Conservation (phyloP, 2,888 invertebrate genomes). For the Asteroscopus sphinx region DNA sequence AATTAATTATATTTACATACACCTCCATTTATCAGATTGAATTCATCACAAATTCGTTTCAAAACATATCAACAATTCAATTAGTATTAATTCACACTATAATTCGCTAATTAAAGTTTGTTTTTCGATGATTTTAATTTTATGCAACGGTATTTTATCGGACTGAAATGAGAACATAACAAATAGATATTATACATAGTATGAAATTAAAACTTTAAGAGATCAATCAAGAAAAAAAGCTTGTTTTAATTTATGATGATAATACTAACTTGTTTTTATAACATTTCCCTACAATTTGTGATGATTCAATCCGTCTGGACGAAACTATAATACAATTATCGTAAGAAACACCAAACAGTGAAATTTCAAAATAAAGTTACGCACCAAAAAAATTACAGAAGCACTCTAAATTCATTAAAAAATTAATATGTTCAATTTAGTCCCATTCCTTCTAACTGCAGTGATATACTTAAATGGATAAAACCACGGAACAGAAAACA, state of each 20-base stretch:
- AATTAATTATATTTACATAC: conserved; percentile 59
- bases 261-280: background rate
- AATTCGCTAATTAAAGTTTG: no score
- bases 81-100: no score
- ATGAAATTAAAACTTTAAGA: no score
- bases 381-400: conserved; percentile 74
- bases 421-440: conserved; percentile 29
- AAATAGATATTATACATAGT: no score
- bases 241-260: no score
- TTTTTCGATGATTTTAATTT: no score
- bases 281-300: conserved; percentile 6
- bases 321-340: conserved; percentile 43
- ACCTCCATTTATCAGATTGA: conserved; percentile 14
- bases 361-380: conserved; percentile 51
- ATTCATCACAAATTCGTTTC: conserved; percentile 20
- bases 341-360: conserved; percentile 30
- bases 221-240: background rate
- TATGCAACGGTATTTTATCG: no score
- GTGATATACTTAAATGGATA: background rate
- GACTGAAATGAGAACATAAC: no score
- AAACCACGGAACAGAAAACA: no score
- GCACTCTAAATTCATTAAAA: conserved; percentile 58
- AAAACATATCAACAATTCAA: background rate
- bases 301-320: conserved; percentile 17
- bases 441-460: conserved; percentile 7